These are phyloP conservation scores for Euschistus heros DNA, from an alignment of 1,140 invertebrate species.

Conservation along the genomic window DNA sequence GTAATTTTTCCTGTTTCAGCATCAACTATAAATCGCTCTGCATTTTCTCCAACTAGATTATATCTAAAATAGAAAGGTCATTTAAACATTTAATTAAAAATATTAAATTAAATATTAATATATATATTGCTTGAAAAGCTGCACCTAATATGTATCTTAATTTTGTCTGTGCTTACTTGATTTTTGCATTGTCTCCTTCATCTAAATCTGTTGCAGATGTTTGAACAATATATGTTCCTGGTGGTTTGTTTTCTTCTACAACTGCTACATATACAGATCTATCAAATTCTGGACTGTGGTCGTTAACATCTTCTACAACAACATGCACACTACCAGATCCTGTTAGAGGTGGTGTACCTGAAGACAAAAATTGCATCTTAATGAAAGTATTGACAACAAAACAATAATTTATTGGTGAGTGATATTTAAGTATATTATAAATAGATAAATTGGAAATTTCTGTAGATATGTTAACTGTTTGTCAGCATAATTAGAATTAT, in stretches of 20 bases:
- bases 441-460: no score
- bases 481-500: no score
- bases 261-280: slow-evolving; percentile 62
- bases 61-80: slow-evolving; percentile 41
- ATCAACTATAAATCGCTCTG: slow-evolving; percentile 63
- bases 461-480: no score
- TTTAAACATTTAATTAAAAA: neutral
- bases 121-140: neutral
- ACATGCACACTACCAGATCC: slow-evolving; percentile 78
- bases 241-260: slow-evolving; percentile 63
- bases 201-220: slow-evolving; percentile 70
- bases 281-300: slow-evolving; percentile 77
- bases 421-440: no score
- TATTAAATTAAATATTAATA: neutral
- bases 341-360: slow-evolving; percentile 77
- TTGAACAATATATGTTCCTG: slow-evolving; percentile 58
- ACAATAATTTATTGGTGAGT: no score
- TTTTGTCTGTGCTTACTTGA: slow-evolving; percentile 43
- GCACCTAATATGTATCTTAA: no score
- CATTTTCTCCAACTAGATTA: slow-evolving; percentile 66
- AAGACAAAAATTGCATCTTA: slow-evolving; percentile 32
- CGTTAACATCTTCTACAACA: slow-evolving; percentile 85
- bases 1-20: slow-evolving; percentile 61
- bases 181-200: slow-evolving; percentile 69
- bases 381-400: no score